Base-by-base conservation (phyloP, 2,888 invertebrate species). In the Agriopis leucophaearia region DNA sequence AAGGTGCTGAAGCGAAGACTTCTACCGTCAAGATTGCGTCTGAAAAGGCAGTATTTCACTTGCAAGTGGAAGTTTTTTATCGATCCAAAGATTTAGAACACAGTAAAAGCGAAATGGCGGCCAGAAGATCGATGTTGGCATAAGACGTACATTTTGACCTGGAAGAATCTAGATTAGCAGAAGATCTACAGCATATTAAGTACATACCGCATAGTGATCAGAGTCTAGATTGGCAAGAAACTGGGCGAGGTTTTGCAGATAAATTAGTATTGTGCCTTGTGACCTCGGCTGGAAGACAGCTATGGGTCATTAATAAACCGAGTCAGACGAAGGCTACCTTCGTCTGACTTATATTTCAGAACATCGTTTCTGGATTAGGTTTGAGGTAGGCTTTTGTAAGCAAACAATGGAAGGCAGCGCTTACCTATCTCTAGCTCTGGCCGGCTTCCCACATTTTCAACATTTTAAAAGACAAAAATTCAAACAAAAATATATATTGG, bases 1-100 rank as follows among this genome's bases (percentile, higher is more conserved):
- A 68, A 63, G 58, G 67, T 58, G 38, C 36, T 8, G 12, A 40
- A 54, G 16, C 1, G 12, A 15, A 44, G 42, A 18, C 27, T 55
- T 42, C 10, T 55, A 42, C 42, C 8, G 42, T 18, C n/a, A 63
- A 64, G 61, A 58, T 68, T 69, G 71, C 64, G 67, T 65, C 64
- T 66, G 56, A 59, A 74, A 68, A 69, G 70, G 72, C 73, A 72
- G 74, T 79, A 74, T 78, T 78, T 79, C 70, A 76, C 70, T 66
- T 69, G 63, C 63, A 73, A 71, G 70, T 62, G 64, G 73, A 71
- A 69, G 72, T 74, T 48, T 48, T 71, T 73, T 74, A 73, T 78
- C 81, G 77, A 81, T 80, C 79, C 55, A 72, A 74, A 76, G 79
- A 77, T 80, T 81, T 75, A 78, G 74, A 60, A 66, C 75, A 72